A percentile compares a stretch with the other conserved stretches of the same genome.
Conservation (phyloP, 2,113 vertebrate genomes). For the Dasypus novemcinctus region DNA sequence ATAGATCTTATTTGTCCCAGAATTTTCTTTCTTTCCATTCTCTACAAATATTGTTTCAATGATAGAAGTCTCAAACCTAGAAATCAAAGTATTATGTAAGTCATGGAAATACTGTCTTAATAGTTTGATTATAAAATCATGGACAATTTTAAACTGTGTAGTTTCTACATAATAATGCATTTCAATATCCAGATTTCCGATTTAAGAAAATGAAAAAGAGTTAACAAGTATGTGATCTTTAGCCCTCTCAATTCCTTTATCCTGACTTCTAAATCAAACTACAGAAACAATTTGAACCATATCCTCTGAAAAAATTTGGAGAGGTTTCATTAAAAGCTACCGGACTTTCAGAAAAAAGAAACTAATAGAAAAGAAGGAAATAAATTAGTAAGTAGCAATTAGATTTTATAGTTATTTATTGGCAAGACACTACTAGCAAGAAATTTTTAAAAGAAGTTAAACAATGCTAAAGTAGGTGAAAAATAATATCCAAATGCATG, state of each 20-base stretch:
- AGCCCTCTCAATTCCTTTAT: not conserved
- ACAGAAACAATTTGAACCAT: not conserved
- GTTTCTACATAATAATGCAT: not conserved
- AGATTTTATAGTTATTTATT: not conserved
- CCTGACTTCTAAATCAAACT: not conserved
- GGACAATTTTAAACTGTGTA: not conserved
- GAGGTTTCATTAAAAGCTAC: not conserved
- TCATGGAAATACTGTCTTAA: not conserved
- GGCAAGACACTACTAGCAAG: not conserved
- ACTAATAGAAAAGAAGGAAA: not conserved
- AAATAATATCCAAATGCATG: not conserved
- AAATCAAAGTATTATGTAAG: not conserved
- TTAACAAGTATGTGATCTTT: not conserved
- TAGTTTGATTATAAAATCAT: conserved; percentile 13
- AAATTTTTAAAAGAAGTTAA: not conserved
- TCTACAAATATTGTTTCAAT: not conserved
- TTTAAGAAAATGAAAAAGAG: conserved; percentile 8
- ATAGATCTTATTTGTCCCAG: not conserved
- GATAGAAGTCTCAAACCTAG: not conserved
- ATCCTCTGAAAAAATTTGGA: not conserved
- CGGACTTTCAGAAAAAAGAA: not conserved
- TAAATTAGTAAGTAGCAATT: not conserved
- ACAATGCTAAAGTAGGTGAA: not conserved
- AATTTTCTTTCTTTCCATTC: not conserved
- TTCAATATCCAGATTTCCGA: not conserved